phyloP scores from a whole-genome alignment of 1,140 invertebrate species.

The Phymorhynchus buccinoides region DNA sequence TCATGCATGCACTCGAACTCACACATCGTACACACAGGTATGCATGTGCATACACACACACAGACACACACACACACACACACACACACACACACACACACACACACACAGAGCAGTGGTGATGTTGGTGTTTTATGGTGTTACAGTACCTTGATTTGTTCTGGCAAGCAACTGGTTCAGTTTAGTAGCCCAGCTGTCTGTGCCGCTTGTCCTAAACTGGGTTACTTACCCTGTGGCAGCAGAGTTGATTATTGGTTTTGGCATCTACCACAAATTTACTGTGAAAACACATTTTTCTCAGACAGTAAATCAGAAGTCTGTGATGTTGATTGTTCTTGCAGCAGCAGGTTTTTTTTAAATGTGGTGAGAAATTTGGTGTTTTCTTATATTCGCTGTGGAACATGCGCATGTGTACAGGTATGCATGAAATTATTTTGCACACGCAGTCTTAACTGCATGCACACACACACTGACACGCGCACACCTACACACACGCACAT shows the following conservation, averaged over 20 bases:
- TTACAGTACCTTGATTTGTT: background rate
- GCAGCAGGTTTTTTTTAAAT: background rate
- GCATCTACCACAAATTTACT: background rate
- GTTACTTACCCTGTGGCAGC: background rate
- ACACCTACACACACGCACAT: background rate
- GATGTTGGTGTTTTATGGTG: background rate
- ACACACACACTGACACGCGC: too few species aligned
- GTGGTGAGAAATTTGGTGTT: background rate
- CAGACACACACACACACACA: too few species aligned
- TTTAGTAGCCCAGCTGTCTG: background rate
- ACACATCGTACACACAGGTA: too few species aligned
- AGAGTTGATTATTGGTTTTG: background rate
- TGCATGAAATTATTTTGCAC: too few species aligned
- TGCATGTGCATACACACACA: too few species aligned
- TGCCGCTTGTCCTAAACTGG: background rate
- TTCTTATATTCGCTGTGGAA: background rate
- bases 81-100: too few species aligned
- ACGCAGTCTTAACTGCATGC: too few species aligned
- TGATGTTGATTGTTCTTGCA: background rate
- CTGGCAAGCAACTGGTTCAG: background rate
- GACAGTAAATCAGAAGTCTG: background rate
- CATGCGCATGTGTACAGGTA: too few species aligned
- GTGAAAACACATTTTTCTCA: background rate
- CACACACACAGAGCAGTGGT: too few species aligned
- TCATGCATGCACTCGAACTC: too few species aligned